Evolutionary conservation across 1,140 invertebrate species (phyloP).

Genomic region (Tribolium madens): DNA sequence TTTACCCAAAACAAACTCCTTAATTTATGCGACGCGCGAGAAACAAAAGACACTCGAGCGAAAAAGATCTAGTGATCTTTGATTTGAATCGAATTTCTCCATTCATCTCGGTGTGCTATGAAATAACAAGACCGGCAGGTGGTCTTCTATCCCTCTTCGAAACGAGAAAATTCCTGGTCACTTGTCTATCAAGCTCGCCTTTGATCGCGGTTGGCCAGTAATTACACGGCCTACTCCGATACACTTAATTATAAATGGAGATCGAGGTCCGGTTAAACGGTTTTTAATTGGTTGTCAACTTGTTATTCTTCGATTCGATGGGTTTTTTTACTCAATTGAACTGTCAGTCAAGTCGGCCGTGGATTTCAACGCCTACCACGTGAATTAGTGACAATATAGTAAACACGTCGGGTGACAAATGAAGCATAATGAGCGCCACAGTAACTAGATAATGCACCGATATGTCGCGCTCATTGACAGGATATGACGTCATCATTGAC

Average conservation of each 20-base stretch:
- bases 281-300: conserved; percentile 62
- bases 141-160: conserved; percentile 37
- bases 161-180: conserved; percentile 45
- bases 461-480: conserved; percentile 57
- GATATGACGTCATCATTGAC: conserved; percentile 60
- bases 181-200: conserved; percentile 57
- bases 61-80: conserved; percentile 58
- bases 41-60: conserved; percentile 35
- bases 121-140: conserved; percentile 43
- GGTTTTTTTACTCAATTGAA: conserved; percentile 15
- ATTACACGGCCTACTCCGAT: conserved; percentile 58
- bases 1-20: conserved; percentile 41
- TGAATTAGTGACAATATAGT: conserved; percentile 36
- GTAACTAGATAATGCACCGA: conserved; percentile 53
- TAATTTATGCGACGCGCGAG: conserved; percentile 31
- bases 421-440: conserved; percentile 48
- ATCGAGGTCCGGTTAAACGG: conserved; percentile 57
- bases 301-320: conserved; percentile 51
- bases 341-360: conserved; percentile 27
- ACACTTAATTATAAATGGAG: conserved; percentile 60
- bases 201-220: conserved; percentile 56
- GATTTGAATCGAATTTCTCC: conserved; percentile 44
- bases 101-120: conserved; percentile 10
- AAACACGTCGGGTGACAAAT: conserved; percentile 42
- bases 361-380: conserved; percentile 45